These are phyloP conservation scores for Pyralis farinalis DNA, from an alignment of 2,888 invertebrate genomes.

Conservation along the genomic window DNA sequence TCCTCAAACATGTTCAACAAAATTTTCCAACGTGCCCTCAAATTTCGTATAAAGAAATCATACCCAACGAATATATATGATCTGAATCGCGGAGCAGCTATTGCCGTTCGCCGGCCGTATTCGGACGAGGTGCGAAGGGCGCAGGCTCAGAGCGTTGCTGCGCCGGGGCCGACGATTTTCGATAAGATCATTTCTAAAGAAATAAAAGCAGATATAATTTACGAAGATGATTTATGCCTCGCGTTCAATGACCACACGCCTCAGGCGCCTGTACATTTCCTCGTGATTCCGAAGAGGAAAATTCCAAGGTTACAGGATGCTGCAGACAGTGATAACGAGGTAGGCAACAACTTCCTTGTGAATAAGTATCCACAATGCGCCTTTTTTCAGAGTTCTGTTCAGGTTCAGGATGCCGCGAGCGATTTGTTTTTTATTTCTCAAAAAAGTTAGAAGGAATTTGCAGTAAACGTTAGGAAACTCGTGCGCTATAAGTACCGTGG, in stretches of 20 bases:
- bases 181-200: constrained; percentile 87
- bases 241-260: constrained; percentile 91
- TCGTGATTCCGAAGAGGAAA: constrained; percentile 89
- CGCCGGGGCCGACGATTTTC: constrained; percentile 84
- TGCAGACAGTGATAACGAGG: constrained; percentile 82
- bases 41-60: constrained; percentile 64
- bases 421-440: no score
- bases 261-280: constrained; percentile 91
- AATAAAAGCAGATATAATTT: constrained; percentile 90
- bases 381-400: no score
- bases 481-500: no score
- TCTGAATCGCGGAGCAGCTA: constrained; percentile 60
- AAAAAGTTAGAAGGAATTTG: no score
- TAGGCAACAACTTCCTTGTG: no score
- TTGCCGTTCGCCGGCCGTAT: constrained; percentile 57
- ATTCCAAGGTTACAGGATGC: constrained; percentile 84
- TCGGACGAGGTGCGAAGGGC: constrained; percentile 69
- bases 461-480: no score
- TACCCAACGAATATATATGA: constrained; percentile 74
- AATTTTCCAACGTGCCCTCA: constrained; percentile 68
- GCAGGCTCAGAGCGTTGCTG: constrained; percentile 50
- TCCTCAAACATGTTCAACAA: constrained; percentile 67
- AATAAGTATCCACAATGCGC: no score
- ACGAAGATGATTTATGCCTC: constrained; percentile 89
- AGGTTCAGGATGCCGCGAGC: no score